Evolutionary conservation across 2,888 invertebrate genomes (phyloP).

Genomic region (Pegoplata infirma): DNA sequence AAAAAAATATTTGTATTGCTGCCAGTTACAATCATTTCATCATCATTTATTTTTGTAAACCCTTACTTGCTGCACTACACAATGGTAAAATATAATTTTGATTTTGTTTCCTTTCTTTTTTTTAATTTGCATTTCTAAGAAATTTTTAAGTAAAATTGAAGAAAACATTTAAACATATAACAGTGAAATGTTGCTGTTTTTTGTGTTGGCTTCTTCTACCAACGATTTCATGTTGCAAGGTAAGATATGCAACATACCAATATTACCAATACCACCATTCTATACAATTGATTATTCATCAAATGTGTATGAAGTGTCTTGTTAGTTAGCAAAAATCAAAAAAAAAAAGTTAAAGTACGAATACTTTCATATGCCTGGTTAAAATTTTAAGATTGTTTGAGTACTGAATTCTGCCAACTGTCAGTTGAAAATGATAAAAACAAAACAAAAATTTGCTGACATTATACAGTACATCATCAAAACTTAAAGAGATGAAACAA

Average conservation of each 20-base stretch:
- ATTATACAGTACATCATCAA: constrained; percentile 36
- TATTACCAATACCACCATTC: no score
- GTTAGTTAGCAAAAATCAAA: constrained; percentile 23
- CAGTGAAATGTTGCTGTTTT: constrained; percentile 25
- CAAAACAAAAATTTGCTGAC: constrained; percentile 52
- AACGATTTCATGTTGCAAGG: constrained; percentile 25
- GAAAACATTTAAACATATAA: constrained; percentile 35
- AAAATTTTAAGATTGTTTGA: constrained; percentile 23
- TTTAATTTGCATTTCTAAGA: constrained; percentile 52
- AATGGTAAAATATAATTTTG: no score
- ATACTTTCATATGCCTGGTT: no score
- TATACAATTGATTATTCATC: constrained; percentile 43
- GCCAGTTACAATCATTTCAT: neutral
- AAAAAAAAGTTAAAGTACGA: constrained; percentile 3
- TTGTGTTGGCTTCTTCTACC: neutral
- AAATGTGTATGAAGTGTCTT: constrained; percentile 47
- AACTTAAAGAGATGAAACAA: constrained; percentile 1
- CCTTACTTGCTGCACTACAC: neutral
- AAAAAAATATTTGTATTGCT: no score
- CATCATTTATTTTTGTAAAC: neutral
- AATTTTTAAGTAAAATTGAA: constrained; percentile 20
- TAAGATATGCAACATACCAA: constrained; percentile 1
- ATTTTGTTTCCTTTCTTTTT: constrained; percentile 26
- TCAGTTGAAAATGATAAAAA: constrained; percentile 54
- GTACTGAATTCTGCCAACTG: constrained; percentile 51